phyloP scores from a whole-genome alignment of 1,140 invertebrate species.

The Lucilia cuprina region DNA sequence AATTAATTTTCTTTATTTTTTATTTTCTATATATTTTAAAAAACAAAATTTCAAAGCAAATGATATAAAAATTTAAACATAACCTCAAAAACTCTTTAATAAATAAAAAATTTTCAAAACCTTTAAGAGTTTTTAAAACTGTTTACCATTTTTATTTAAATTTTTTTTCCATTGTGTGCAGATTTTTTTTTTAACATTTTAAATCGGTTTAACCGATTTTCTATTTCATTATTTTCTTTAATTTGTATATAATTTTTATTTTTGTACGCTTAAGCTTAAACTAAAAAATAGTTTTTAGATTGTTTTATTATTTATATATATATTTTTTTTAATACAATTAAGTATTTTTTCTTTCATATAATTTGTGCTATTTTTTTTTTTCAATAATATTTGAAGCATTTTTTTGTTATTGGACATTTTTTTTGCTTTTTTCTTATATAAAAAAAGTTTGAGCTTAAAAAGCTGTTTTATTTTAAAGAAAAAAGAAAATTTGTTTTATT shows the following conservation, averaged over 20 bases:
- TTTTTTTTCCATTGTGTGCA: no score
- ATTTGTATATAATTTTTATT: neutral
- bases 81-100: no score
- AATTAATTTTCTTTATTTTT: neutral
- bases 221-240: neutral
- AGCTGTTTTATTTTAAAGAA: neutral
- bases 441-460: neutral
- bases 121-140: no score
- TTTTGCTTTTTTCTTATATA: neutral
- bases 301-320: neutral
- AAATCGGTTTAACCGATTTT: neutral
- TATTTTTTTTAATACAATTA: neutral
- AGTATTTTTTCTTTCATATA: neutral
- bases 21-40: slow-evolving; percentile 13
- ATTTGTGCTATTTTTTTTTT: neutral
- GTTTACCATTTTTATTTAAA: no score
- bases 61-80: no score
- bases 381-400: slow-evolving; percentile 11
- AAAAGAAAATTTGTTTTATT: neutral
- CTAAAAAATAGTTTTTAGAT: neutral
- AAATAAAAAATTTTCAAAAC: no score
- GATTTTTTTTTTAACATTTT: neutral
- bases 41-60: neutral
- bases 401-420: neutral
- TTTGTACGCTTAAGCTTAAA: neutral